Percentiles rank a stretch among this genome's conserved stretches.
Evolutionary conservation across 2,888 invertebrate genomes (phyloP).

Genomic region (Temnothorax ravouxi): DNA sequence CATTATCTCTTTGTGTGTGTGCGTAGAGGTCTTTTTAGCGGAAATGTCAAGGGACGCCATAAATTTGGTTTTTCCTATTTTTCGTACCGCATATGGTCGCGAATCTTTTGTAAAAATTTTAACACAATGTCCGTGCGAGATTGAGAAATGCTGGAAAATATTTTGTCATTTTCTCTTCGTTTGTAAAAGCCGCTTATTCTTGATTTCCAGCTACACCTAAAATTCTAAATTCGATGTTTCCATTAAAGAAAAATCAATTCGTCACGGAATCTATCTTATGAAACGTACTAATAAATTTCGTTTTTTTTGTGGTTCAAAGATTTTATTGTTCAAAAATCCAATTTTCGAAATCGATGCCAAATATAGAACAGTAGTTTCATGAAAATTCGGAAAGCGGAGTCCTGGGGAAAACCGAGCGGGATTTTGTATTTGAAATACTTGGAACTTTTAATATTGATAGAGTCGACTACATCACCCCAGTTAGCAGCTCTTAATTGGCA

Average conservation of each 20-base stretch:
- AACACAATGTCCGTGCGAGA: background rate
- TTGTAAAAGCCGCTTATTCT: background rate
- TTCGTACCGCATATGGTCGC: background rate
- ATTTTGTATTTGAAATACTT: background rate
- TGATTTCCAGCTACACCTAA: background rate
- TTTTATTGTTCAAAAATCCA: background rate
- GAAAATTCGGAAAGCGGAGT: background rate
- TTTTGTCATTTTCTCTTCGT: background rate
- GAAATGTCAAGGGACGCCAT: background rate
- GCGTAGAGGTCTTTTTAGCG: background rate
- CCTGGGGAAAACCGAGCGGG: background rate
- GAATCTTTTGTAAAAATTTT: background rate
- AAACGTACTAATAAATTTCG: background rate
- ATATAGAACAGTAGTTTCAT: background rate
- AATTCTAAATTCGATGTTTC: background rate
- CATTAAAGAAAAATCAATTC: background rate
- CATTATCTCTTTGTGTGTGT: background rate
- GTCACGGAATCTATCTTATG: background rate
- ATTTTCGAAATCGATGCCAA: background rate
- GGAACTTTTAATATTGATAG: slow-evolving; percentile 1
- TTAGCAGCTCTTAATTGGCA: background rate
- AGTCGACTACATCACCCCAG: background rate
- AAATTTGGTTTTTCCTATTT: background rate
- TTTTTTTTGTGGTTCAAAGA: background rate
- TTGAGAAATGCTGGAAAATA: background rate